These are phyloP conservation scores for Drosophila anceps DNA, from an alignment of 2,888 invertebrate genomes.

Conservation along the genomic window DNA sequence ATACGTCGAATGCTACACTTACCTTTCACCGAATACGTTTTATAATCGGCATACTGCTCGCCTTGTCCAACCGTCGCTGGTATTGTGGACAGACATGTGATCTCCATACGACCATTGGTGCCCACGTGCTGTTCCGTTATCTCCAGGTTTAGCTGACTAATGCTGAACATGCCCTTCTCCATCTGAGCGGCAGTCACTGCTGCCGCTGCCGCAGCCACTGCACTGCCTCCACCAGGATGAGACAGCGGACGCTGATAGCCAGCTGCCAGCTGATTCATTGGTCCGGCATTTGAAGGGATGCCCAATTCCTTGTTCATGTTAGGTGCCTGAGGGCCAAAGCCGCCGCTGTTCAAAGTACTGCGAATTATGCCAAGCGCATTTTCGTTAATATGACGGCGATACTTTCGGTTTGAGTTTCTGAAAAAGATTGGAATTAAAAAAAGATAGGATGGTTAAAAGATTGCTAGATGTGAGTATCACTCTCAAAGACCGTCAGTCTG, in stretches of 20 bases:
- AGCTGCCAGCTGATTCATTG: constrained; percentile 83
- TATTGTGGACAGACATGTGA: constrained; percentile 92
- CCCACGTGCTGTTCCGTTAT: constrained; percentile 90
- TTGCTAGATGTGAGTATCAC: background rate
- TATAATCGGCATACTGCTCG: constrained; percentile 91
- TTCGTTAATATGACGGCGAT: constrained; percentile 83
- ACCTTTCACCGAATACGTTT: constrained; percentile 91
- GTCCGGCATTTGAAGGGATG: constrained; percentile 82
- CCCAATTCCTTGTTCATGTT: constrained; percentile 81
- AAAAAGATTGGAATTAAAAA: constrained; percentile 34
- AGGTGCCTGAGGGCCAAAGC: constrained; percentile 82
- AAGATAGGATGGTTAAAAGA: constrained; percentile 1
- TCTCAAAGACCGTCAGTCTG: constrained; percentile 11
- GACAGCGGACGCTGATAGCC: constrained; percentile 79
- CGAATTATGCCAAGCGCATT: constrained; percentile 83
- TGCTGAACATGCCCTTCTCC: constrained; percentile 86
- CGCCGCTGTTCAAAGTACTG: constrained; percentile 82
- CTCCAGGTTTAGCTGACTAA: constrained; percentile 90
- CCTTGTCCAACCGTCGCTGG: constrained; percentile 90
- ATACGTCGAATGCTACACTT: constrained; percentile 79
- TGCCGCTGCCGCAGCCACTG: constrained; percentile 82
- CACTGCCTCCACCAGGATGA: constrained; percentile 83
- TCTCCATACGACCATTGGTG: constrained; percentile 89
- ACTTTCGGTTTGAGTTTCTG: constrained; percentile 84
- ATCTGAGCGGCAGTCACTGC: constrained; percentile 82